phyloP scores from a whole-genome alignment of 2,888 invertebrate genomes.

The Acrocyrtus sp. region DNA sequence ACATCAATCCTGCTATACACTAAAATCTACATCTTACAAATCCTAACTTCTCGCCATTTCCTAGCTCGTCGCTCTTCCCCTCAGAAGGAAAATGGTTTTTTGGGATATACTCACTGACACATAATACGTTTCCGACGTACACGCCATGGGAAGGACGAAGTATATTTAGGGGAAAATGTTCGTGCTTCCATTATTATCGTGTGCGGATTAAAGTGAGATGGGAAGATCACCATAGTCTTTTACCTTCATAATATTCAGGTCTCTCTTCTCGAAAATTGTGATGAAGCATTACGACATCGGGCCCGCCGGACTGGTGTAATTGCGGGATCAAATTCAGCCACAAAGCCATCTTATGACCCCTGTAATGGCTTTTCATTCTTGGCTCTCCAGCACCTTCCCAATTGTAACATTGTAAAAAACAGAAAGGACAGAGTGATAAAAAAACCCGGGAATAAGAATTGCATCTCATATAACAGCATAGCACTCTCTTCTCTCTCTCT shows the following conservation, averaged over 20 bases:
- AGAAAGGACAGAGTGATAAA: conserved; percentile 25
- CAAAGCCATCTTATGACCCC: conserved; percentile 89
- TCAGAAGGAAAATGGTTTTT: too few species aligned
- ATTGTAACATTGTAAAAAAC: conserved; percentile 1
- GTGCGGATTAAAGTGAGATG: conserved; percentile 3
- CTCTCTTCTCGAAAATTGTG: conserved; percentile 85
- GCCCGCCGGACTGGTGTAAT: conserved; percentile 81
- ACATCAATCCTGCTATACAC: too few species aligned
- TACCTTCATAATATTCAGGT: conserved; percentile 81
- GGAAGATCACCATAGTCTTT: conserved; percentile 32
- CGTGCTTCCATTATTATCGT: too few species aligned
- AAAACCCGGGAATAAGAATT: neutral
- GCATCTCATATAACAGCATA: too few species aligned
- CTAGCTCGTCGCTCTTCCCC: too few species aligned
- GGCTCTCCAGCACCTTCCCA: conserved; percentile 65
- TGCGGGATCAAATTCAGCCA: conserved; percentile 90
- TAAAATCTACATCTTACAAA: too few species aligned
- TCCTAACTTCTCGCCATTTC: too few species aligned
- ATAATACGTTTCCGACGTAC: too few species aligned
- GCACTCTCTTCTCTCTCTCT: neutral
- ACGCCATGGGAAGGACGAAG: neutral
- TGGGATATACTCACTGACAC: too few species aligned
- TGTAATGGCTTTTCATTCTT: conserved; percentile 82
- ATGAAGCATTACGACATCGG: conserved; percentile 83
- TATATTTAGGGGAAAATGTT: too few species aligned